Base-by-base conservation (phyloP, 2,888 invertebrate genomes). In the Nezara viridula region DNA sequence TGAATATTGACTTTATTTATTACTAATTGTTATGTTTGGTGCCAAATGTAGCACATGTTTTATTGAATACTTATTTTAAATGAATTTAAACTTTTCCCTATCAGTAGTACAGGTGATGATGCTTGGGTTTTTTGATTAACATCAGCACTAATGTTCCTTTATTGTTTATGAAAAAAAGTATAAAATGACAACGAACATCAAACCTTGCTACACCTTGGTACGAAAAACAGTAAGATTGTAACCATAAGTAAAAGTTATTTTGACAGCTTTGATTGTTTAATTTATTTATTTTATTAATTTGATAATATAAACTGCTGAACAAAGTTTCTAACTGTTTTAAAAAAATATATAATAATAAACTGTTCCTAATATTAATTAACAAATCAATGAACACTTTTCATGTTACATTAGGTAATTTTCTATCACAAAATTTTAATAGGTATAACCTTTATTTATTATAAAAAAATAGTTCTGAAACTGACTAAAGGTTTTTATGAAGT, bases 1-100 rank as follows among this genome's bases (percentile, higher is more conserved):
- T 88, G 81, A 88, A 49, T n/a, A 88, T 50, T 85, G 40, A 88
- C 37, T 88, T 88, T 32, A 88, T 52, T 88, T 88, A 73, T 88
- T 66, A 44, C 44, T 81, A 81, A 73, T 88, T 88, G 88, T 88
- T 88, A 88, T 88, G 88, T 88, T 88, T 88, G 88, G 50, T 81
- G 81, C 81, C 81, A 88, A 88, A 88, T 10, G 24, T 44, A 60
- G 88, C 88, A 81, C 88, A 88, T 73, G 32, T 73, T 73, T 44
- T 49, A 32, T 32, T 47, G 21, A 40, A 50, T 86, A 52, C 86
- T 86, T 52, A 50, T 47, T 81, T 81, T 44, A 81, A 73, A 19
- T 32, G 37, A 81, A 14, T 81, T 81, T 40, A 37, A 77, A 37
- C 40, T 27, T 44, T 81, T 81, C 6, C 44, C n/a, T 44, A 47